phyloP scores from a whole-genome alignment of 2,113 vertebrate genomes.

The Pao palembangensis region DNA sequence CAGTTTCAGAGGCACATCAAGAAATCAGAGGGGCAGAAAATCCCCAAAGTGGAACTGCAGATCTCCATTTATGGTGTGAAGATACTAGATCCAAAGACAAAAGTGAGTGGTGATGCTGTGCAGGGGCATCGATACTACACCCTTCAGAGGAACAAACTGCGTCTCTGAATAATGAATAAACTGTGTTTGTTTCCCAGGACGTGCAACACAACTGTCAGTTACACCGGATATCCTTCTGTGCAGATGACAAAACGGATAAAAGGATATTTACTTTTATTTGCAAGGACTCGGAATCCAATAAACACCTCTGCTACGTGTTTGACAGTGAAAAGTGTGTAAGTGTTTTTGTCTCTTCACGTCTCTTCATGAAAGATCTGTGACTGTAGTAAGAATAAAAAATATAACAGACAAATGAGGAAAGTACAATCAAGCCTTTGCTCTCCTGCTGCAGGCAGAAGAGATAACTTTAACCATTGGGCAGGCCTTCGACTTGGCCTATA shows the following conservation, averaged over 20 bases:
- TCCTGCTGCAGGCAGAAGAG: slow-evolving; percentile 83
- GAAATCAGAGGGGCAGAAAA: slow-evolving; percentile 97
- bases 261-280: slow-evolving; percentile 99
- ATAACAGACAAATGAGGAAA: too few species aligned
- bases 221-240: slow-evolving; percentile 98
- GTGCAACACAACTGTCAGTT: slow-evolving; percentile 95
- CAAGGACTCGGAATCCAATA: slow-evolving; percentile 97
- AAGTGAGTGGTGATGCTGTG: slow-evolving; percentile 73
- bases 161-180: slow-evolving; percentile 1
- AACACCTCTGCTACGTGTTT: slow-evolving; percentile 97
- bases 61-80: slow-evolving; percentile 99
- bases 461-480: slow-evolving; percentile 98
- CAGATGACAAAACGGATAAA: slow-evolving; percentile 98
- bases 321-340: slow-evolving; percentile 99
- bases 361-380: too few species aligned
- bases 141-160: too few species aligned
- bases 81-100: slow-evolving; percentile 93
- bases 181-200: slow-evolving; percentile 78
- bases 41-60: slow-evolving; percentile 93
- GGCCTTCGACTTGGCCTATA: slow-evolving; percentile 97
- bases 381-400: too few species aligned
- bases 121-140: not conserved
- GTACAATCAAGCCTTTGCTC: not conserved
- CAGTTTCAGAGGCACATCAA: slow-evolving; percentile 98
- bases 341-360: slow-evolving; percentile 24